These are phyloP conservation scores for Thripadectes ignobilis DNA, from an alignment of 2,797 vertebrate genomes.

Conservation along the genomic window DNA sequence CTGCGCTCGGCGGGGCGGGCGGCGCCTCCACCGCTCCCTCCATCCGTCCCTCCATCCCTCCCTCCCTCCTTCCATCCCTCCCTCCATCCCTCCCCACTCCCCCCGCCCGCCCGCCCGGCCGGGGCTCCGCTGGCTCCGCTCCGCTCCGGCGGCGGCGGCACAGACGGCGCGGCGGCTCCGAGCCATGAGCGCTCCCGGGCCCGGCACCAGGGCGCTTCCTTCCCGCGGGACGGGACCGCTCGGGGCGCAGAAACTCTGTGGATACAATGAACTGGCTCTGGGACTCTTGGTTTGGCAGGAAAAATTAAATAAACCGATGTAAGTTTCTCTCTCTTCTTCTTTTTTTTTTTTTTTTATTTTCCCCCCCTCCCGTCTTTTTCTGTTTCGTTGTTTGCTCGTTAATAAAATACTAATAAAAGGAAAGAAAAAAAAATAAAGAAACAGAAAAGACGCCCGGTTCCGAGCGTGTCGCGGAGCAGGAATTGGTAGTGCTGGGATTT, in stretches of 20 bases:
- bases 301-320: conserved; percentile 52
- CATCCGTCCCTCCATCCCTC: background rate
- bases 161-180: conserved; percentile 17
- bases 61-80: no score
- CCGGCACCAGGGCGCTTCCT: background rate
- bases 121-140: background rate
- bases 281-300: conserved; percentile 51
- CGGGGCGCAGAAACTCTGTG: conserved; percentile 45
- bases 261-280: conserved; percentile 51
- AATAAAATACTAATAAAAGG: background rate
- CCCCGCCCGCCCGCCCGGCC: background rate
- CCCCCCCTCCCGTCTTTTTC: no score
- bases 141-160: conserved; percentile 7
- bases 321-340: background rate
- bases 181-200: conserved; percentile 35
- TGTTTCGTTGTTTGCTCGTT: background rate
- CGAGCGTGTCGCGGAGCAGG: background rate
- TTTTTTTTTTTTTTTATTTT: background rate
- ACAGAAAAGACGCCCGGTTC: background rate
- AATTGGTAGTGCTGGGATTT: background rate
- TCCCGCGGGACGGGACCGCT: conserved; percentile 21
- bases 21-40: background rate
- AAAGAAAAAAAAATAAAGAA: background rate
- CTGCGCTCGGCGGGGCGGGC: background rate
- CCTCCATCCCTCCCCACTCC: background rate